A percentile compares a stretch with the other conserved stretches of the same genome.
These are phyloP conservation scores for Loris lydekkerianus DNA, from an alignment of 2,797 vertebrate genomes.

Conservation along the genomic window DNA sequence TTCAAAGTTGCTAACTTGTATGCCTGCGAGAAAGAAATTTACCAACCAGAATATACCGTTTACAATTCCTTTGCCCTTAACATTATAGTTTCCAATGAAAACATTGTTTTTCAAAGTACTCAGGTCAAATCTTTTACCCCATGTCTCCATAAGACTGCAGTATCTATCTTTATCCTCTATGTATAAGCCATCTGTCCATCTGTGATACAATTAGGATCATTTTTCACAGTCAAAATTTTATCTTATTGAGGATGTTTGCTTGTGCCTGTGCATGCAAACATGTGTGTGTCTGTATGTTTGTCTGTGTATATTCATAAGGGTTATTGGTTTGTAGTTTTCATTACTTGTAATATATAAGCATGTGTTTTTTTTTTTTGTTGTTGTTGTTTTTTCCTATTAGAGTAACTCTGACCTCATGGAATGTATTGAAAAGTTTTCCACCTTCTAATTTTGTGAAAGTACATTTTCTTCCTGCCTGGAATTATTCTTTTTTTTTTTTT, in stretches of 20 bases:
- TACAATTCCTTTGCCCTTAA: background rate
- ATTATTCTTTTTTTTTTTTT: background rate
- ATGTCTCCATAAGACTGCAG: background rate
- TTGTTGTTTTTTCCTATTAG: background rate
- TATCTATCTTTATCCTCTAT: background rate
- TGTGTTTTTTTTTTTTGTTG: background rate
- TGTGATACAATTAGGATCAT: background rate
- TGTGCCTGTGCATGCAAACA: background rate
- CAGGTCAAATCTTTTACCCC: background rate
- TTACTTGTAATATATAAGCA: background rate
- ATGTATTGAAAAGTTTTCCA: background rate
- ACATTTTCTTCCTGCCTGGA: background rate
- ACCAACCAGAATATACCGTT: background rate
- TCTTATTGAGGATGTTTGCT: background rate
- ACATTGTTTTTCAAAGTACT: background rate
- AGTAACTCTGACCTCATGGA: background rate
- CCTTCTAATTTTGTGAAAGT: background rate
- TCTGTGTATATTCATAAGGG: background rate
- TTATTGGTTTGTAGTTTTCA: background rate
- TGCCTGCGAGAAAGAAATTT: background rate
- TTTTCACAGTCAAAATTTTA: background rate
- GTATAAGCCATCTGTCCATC: background rate
- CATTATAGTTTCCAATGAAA: background rate
- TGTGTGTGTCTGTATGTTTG: background rate
- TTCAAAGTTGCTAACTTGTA: background rate